Evolutionary conservation across 1,140 invertebrate species (phyloP).

Genomic region (Glossosoma conforme): DNA sequence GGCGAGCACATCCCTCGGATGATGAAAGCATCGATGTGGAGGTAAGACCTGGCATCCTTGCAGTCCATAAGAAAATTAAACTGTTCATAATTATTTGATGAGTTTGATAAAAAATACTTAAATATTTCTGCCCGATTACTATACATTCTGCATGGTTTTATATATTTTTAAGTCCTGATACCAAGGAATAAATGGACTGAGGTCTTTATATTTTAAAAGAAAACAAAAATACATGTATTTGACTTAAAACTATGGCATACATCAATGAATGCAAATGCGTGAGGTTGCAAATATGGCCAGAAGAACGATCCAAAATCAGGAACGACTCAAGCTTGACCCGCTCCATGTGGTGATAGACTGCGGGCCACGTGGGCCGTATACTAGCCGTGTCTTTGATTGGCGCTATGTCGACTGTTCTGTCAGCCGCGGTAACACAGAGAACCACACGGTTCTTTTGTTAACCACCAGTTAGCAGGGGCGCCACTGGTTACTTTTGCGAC

Average conservation of each 20-base stretch:
- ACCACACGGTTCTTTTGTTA: neutral
- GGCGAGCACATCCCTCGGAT: conserved; percentile 35
- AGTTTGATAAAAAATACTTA: neutral
- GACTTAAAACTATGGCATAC: too few relatives aligned
- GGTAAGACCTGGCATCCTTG: conserved; percentile 29
- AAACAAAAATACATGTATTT: neutral
- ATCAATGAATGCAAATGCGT: too few relatives aligned
- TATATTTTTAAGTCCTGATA: neutral
- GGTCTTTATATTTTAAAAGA: neutral
- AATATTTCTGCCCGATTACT: neutral
- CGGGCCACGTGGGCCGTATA: neutral
- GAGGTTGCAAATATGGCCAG: neutral
- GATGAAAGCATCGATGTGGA: conserved; percentile 48
- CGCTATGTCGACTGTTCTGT: neutral
- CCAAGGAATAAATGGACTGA: neutral
- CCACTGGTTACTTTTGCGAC: neutral
- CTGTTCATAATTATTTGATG: neutral
- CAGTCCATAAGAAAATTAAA: neutral
- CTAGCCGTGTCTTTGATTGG: neutral
- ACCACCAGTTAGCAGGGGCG: neutral
- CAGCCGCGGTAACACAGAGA: neutral
- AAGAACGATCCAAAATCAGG: neutral
- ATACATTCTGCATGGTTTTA: neutral
- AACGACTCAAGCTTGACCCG: neutral
- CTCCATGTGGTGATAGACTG: neutral